Percentiles rank a stretch among this genome's conserved stretches.
Evolutionary conservation across 2,113 vertebrate species (phyloP).

Genomic region (Xiphophorus hellerii): DNA sequence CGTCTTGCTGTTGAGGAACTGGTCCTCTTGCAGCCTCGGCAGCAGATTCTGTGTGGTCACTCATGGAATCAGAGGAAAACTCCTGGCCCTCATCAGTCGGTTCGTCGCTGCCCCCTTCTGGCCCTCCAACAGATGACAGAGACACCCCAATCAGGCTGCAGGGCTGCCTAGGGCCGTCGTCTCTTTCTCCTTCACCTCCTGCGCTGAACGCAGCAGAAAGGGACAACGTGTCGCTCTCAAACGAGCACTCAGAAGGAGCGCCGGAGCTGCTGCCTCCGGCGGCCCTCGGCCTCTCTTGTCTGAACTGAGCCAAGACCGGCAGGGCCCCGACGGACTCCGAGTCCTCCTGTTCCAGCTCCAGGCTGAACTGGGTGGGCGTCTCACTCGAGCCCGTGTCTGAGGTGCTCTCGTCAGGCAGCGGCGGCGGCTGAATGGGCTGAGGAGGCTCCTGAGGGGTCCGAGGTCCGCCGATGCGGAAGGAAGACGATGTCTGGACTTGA

Average conservation of each 20-base stretch:
- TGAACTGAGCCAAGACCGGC: constrained; percentile 13
- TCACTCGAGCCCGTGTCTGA: constrained; percentile 78
- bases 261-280: constrained; percentile 74
- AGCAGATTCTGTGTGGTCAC: constrained; percentile 79
- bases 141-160: constrained; percentile 81
- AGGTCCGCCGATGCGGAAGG: constrained; percentile 83
- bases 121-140: constrained; percentile 70
- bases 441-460: constrained; percentile 63
- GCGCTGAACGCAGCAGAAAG: constrained; percentile 55
- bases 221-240: constrained; percentile 77
- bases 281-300: constrained; percentile 22
- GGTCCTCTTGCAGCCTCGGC: constrained; percentile 12
- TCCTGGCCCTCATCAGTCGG: constrained; percentile 77
- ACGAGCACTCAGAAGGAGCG: constrained; percentile 80
- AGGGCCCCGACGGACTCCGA: constrained; percentile 30
- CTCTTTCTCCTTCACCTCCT: constrained; percentile 41
- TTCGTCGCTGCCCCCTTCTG: constrained; percentile 67
- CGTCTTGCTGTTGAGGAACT: constrained; percentile 9
- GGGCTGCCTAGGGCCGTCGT: constrained; percentile 22
- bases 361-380: constrained; percentile 76
- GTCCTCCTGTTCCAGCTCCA: constrained; percentile 78
- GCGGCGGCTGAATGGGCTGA: constrained; percentile 24
- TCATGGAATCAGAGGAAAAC: constrained; percentile 84
- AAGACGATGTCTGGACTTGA: constrained; percentile 88
- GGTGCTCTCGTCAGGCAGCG: constrained; percentile 59